A percentile compares a stretch with the other conserved stretches of the same genome.
Conservation (phyloP, 2,113 vertebrate species). For the Bettongia penicillata region DNA sequence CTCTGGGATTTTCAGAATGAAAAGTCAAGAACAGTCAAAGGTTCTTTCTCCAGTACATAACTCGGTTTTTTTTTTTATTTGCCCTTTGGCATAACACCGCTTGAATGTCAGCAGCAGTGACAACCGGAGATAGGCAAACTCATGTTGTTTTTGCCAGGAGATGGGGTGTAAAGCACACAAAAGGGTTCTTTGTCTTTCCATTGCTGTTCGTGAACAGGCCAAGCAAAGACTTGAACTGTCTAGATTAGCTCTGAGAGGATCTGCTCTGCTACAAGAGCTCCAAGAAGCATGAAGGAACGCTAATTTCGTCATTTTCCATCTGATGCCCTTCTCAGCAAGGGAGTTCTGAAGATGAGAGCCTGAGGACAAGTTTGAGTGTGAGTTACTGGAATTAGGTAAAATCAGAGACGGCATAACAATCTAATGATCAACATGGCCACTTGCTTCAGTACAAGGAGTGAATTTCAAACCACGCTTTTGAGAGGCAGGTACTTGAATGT, state of each 20-base stretch:
- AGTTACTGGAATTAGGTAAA: background rate
- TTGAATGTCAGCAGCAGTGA: too few relatives aligned
- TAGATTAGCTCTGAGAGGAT: background rate
- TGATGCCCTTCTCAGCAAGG: background rate
- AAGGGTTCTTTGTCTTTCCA: background rate
- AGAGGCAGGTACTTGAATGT: accelerated
- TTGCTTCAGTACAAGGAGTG: background rate
- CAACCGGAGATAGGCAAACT: background rate
- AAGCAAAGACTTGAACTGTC: background rate
- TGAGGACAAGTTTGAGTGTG: background rate
- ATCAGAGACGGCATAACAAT: background rate
- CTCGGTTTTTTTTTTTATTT: background rate
- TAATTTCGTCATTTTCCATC: background rate
- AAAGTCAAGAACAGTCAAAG: background rate
- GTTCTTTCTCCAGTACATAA: background rate
- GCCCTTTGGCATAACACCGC: background rate
- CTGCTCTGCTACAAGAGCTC: background rate
- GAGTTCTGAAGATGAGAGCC: background rate
- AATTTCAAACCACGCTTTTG: accelerated
- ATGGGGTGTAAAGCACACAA: too few relatives aligned
- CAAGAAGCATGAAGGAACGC: background rate
- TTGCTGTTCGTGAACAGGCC: accelerated
- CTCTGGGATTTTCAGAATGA: background rate
- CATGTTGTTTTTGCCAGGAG: background rate
- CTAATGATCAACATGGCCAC: too few relatives aligned